Evolutionary conservation across 2,113 vertebrate species (phyloP).

Genomic region (Taxidea taxus): DNA sequence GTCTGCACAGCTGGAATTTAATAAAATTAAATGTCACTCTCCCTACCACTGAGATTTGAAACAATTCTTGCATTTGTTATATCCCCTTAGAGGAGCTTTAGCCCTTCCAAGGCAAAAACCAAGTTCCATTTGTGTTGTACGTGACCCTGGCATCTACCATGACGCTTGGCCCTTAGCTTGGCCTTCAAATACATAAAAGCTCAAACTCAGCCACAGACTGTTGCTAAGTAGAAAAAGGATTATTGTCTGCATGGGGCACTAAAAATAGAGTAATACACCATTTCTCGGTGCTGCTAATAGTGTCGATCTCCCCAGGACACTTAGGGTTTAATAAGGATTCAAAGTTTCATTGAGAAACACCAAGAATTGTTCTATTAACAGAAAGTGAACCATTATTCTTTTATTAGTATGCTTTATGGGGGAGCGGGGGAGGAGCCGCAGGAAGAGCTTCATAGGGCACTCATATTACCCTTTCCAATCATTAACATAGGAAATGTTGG

Average conservation of each 20-base stretch:
- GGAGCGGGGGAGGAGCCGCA: background rate
- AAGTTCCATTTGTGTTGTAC: background rate
- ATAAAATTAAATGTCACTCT: background rate
- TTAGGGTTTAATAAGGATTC: background rate
- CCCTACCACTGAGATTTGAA: background rate
- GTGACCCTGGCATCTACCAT: background rate
- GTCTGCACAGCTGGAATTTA: background rate
- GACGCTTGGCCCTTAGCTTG: background rate
- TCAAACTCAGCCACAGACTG: background rate
- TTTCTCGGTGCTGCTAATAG: background rate
- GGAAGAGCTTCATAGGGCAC: background rate
- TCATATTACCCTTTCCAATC: background rate
- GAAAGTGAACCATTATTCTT: background rate
- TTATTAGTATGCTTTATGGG: background rate
- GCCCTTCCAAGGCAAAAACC: background rate
- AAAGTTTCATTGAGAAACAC: background rate
- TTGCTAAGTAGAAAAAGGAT: background rate
- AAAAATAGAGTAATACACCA: background rate
- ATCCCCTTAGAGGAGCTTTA: background rate
- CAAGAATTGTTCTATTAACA: background rate
- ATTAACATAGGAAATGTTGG: background rate
- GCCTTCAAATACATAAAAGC: background rate
- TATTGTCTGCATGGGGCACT: background rate
- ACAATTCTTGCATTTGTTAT: background rate
- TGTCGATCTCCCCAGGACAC: background rate